Percentiles rank a stretch among this genome's conserved stretches.
Evolutionary conservation across 2,113 vertebrate genomes (phyloP).

Genomic region (Bungarus multicinctus): DNA sequence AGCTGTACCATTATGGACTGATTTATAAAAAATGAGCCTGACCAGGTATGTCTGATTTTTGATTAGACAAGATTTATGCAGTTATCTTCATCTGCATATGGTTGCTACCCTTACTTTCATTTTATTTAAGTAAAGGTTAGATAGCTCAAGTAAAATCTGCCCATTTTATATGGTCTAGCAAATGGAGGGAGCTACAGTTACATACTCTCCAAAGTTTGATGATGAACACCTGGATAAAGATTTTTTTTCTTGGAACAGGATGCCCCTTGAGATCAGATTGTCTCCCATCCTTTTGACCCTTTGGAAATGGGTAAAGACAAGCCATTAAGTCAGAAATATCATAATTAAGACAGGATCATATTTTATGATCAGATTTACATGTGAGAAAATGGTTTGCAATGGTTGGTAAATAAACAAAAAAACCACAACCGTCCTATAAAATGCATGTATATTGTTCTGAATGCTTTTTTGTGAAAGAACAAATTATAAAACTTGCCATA

Average conservation of each 20-base stretch:
- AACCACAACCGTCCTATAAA: background rate
- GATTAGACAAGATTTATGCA: background rate
- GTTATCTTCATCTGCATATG: background rate
- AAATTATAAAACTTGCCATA: slow-evolving; percentile 44
- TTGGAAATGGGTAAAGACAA: background rate
- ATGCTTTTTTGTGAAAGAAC: slow-evolving; percentile 57
- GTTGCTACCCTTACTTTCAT: too few species aligned
- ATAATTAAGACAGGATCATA: background rate
- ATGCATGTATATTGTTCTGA: slow-evolving; percentile 56
- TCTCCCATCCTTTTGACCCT: background rate
- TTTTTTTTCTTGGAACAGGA: background rate
- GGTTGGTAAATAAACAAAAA: background rate
- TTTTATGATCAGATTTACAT: background rate
- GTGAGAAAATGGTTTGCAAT: background rate
- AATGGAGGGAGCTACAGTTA: background rate
- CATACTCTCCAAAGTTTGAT: background rate
- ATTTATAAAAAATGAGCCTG: background rate
- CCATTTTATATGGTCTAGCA: background rate
- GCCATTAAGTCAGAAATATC: background rate
- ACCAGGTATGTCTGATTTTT: background rate
- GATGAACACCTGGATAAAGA: background rate
- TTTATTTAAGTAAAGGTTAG: background rate
- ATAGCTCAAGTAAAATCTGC: background rate
- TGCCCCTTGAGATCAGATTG: background rate
- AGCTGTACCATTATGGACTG: background rate